These are phyloP conservation scores for Nannoperca obscura DNA, from an alignment of 2,797 vertebrate species.

Conservation along the genomic window DNA sequence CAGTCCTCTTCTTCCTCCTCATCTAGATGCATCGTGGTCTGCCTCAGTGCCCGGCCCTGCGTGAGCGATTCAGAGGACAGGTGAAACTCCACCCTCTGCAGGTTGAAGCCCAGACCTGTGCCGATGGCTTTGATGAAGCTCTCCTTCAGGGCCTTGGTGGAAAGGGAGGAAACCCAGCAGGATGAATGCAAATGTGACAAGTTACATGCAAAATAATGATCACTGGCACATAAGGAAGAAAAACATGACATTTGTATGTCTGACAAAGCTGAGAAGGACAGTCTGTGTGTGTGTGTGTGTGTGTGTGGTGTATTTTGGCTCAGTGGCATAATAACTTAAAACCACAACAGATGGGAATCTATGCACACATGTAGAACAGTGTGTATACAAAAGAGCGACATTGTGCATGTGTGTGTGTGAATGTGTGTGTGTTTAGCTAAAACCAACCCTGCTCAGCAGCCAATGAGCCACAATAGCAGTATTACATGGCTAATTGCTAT, in stretches of 20 bases:
- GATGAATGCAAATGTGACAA: not conserved
- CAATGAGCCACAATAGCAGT: constrained; percentile 77
- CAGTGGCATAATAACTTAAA: constrained; percentile 31
- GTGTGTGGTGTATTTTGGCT: constrained; percentile 25
- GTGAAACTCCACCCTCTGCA: constrained; percentile 94
- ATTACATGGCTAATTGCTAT: constrained; percentile 79
- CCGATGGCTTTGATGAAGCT: constrained; percentile 98
- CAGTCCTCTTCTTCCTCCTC: constrained; percentile 91
- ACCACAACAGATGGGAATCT: constrained; percentile 55
- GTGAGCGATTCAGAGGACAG: constrained; percentile 86
- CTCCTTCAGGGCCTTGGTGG: constrained; percentile 92
- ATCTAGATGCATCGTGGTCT: constrained; percentile 93
- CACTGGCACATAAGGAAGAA: not conserved
- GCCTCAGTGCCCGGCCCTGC: constrained; percentile 82
- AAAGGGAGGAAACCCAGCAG: constrained; percentile 38
- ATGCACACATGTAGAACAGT: constrained; percentile 51
- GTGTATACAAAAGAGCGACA: constrained; percentile 39
- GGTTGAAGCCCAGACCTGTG: constrained; percentile 93
- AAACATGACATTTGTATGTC: not conserved
- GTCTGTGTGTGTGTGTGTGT: constrained; percentile 22
- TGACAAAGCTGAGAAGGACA: constrained; percentile 22
- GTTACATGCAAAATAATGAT: constrained; percentile 7
- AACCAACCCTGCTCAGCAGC: constrained; percentile 57
- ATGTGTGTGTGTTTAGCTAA: constrained; percentile 51
- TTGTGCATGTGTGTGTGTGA: constrained; percentile 2